Evolutionary conservation across 2,888 invertebrate genomes (phyloP), one percentile per base, ranked within the genome.

Genomic region (Carterocephalus palaemon): DNA sequence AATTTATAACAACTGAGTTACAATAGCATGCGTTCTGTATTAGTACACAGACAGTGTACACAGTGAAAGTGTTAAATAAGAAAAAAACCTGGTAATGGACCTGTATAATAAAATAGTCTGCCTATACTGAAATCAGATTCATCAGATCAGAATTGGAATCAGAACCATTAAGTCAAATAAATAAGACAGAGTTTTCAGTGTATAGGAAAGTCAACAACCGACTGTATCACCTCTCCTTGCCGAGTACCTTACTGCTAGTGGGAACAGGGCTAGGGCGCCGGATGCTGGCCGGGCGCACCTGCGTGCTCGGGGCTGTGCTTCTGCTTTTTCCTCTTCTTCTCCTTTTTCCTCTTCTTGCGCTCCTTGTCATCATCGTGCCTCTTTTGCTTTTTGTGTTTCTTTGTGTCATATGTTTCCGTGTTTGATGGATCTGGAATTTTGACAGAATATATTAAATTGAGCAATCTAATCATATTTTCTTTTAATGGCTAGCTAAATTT

Each of bases 341-440:
- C 96, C 84, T 97, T 97, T 91, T 96, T 97, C 64, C 96, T 88
- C 75, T 96, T 97, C 82, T 95, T 96, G 20, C 96, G 89, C 24
- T 97, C 96, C 66, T 96, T 96, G 61, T 97, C 96, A 56, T 97
- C 97, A 60, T 97, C 96, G 60, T 96, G 96, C 22, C 96, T 89
- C 72, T 96, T 96, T 67, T 96, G 95, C 73, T 96, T 97, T 88
- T 96, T 97, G 76, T 96, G 96, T 73, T 97, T 97, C 89, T 96
- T 97, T n/a, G n/a, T n/a, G 69, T 97, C 97, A 63, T 96, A 96
- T 9, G 95, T 93, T 70, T 96, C 95, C 47, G 92, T 90, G 50
- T 89, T 89, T 49, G 90, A 88, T 17, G 90, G 88, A 68, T 90
- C 90, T 90, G 64, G 7, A 64, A 67, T 32, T 41, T 38, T 12